Evolutionary conservation across 2,113 vertebrate species (phyloP).

Genomic region (Scalopus aquaticus): DNA sequence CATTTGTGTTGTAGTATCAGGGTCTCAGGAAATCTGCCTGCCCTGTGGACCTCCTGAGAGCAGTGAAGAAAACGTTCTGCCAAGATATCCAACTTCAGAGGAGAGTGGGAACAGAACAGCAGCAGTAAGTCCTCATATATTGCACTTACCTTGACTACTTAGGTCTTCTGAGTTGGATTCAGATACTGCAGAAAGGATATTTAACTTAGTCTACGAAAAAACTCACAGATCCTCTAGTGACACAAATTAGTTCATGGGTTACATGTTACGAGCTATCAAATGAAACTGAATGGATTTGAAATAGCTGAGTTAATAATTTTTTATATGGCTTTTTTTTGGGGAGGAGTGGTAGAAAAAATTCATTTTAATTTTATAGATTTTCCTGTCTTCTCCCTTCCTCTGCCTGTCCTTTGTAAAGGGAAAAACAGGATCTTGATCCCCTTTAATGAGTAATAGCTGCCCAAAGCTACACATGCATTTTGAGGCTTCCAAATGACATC

Average conservation of each 20-base stretch:
- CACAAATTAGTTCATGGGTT: slow-evolving; percentile 23
- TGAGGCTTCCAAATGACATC: slow-evolving; percentile 22
- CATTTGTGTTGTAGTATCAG: background rate
- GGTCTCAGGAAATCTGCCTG: background rate
- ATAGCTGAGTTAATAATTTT: slow-evolving; percentile 32
- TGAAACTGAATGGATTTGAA: background rate
- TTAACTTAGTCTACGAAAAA: slow-evolving; percentile 5
- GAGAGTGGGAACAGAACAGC: background rate
- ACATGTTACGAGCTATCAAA: background rate
- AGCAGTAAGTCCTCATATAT: background rate
- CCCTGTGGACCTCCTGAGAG: background rate
- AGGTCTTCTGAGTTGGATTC: background rate
- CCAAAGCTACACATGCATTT: background rate
- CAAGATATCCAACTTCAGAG: background rate
- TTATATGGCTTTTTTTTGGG: background rate
- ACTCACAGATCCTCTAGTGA: background rate
- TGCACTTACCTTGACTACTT: no score
- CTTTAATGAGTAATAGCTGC: slow-evolving; percentile 51
- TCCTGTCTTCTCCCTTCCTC: slow-evolving; percentile 40
- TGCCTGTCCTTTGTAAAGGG: slow-evolving; percentile 46
- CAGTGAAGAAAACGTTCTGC: background rate
- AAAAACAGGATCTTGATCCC: slow-evolving; percentile 62
- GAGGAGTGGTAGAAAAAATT: background rate
- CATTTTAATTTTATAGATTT: slow-evolving; percentile 57
- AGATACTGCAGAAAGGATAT: background rate